phyloP scores from a whole-genome alignment of 2,888 invertebrate species.

The Tetragonisca angustula region DNA sequence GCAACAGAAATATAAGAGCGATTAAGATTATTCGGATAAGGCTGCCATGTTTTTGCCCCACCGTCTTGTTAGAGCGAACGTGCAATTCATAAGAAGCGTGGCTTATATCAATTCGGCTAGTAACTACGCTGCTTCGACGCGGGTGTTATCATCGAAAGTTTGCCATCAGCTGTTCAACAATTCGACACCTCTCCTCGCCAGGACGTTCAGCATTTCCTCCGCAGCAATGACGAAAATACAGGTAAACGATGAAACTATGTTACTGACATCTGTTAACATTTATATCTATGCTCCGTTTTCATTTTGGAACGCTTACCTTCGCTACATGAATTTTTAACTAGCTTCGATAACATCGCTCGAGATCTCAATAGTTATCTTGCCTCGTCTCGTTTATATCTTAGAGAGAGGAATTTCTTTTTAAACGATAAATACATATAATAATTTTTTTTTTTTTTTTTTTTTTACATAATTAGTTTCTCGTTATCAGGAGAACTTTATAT shows the following conservation, averaged over 20 bases:
- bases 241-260: constrained; percentile 65
- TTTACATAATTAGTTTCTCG: background rate
- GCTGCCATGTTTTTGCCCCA: constrained; percentile 77
- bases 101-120: constrained; percentile 60
- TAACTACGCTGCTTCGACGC: constrained; percentile 57
- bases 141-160: constrained; percentile 16
- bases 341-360: background rate
- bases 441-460: background rate
- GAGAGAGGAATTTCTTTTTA: background rate
- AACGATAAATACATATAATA: background rate
- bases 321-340: background rate
- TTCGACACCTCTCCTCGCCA: constrained; percentile 46
- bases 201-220: constrained; percentile 68
- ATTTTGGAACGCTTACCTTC: background rate
- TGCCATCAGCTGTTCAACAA: constrained; percentile 14
- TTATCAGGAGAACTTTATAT: background rate
- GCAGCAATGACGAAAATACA: constrained; percentile 80
- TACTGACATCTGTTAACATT: constrained; percentile 21
- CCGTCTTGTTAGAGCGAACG: constrained; percentile 70
- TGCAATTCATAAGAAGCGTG: constrained; percentile 72
- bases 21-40: constrained; percentile 40
- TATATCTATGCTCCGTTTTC: background rate
- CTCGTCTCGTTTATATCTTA: too few species aligned
- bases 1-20: constrained; percentile 22
- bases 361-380: too few species aligned